Conservation (phyloP, 2,113 vertebrate genomes). For the Bolborhynchus lineola region DNA sequence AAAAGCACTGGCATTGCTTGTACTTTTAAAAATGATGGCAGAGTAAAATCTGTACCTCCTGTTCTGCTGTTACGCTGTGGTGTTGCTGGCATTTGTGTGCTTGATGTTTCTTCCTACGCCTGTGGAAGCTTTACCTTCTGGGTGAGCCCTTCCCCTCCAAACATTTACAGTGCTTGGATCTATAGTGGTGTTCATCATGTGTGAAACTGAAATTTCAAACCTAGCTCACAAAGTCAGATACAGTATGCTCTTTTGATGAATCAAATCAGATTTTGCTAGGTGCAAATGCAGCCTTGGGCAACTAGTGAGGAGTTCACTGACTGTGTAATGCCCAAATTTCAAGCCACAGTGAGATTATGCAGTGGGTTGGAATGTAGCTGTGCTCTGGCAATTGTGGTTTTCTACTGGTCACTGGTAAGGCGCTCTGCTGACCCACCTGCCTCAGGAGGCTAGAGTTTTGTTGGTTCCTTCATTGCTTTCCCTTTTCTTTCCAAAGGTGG, state of each 20-base stretch:
- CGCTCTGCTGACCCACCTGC: neutral
- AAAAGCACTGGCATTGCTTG: neutral
- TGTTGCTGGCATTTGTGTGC: neutral
- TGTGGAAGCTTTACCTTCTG: neutral
- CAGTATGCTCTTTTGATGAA: neutral
- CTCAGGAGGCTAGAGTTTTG: neutral
- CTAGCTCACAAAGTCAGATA: neutral
- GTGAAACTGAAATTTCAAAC: slow-evolving; percentile 9
- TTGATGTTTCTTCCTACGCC: neutral
- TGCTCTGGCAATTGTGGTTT: neutral
- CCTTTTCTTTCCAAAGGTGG: neutral
- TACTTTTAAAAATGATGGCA: neutral
- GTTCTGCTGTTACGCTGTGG: neutral
- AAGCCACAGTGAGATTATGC: neutral
- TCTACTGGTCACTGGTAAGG: neutral
- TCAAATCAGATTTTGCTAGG: neutral
- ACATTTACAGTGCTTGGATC: neutral
- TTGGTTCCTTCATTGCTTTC: neutral
- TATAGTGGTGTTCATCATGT: neutral
- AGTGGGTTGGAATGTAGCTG: neutral
- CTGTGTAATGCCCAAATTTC: neutral
- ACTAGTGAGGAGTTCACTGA: neutral
- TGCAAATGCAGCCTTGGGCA: neutral
- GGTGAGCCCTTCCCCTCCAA: neutral
- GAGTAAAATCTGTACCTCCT: neutral